Evolutionary conservation across 2,113 vertebrate species (phyloP).

Genomic region (Cynocephalus volans): DNA sequence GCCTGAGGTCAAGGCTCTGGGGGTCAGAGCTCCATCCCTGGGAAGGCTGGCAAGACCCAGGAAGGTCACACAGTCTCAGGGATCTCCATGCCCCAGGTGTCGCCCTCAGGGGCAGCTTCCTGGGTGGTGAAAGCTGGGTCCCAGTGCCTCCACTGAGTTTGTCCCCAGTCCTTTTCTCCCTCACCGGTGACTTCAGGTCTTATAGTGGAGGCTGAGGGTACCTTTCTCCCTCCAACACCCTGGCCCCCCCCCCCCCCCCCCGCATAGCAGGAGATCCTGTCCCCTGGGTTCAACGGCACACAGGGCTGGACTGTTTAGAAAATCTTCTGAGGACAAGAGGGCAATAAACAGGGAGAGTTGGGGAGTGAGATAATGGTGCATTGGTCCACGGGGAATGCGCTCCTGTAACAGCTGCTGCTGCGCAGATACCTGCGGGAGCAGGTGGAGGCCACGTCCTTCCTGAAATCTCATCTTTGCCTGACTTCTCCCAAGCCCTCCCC

Average conservation of each 20-base stretch:
- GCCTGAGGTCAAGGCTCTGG: too few species aligned
- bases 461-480: accelerated
- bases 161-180: background rate
- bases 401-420: background rate
- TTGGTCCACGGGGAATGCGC: background rate
- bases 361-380: accelerated
- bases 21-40: background rate
- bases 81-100: accelerated
- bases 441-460: background rate
- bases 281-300: background rate
- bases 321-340: background rate
- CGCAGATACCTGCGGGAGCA: accelerated
- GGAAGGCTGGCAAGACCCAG: background rate
- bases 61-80: background rate
- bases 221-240: background rate
- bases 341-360: background rate
- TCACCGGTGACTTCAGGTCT: background rate
- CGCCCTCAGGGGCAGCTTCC: background rate
- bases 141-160: accelerated
- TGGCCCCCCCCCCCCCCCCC: too few species aligned
- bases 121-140: background rate
- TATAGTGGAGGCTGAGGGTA: background rate
- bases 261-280: accelerated
- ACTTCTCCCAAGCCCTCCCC: too few species aligned
- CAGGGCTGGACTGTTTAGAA: background rate